Evolutionary conservation across 2,888 invertebrate species (phyloP).

Genomic region (Erpobdella octoculata): DNA sequence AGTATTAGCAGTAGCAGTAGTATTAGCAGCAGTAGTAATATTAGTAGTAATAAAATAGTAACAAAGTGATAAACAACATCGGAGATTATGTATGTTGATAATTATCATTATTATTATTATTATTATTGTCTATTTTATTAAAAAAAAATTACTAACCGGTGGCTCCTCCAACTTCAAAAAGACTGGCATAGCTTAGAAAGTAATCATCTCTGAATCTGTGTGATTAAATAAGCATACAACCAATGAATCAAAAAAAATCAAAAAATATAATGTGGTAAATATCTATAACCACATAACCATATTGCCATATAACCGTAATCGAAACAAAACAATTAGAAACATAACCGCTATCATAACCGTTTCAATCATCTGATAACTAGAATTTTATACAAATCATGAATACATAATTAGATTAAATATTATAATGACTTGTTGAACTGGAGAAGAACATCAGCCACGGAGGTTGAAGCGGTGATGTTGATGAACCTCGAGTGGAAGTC

Average conservation of each 20-base stretch:
- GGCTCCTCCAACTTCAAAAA: not conserved
- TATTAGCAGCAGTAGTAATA: too few species aligned
- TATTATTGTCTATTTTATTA: not conserved
- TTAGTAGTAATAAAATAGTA: not conserved
- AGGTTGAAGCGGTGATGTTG: not conserved
- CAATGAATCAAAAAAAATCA: not conserved
- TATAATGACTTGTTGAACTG: conserved; percentile 9
- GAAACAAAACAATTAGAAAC: not conserved
- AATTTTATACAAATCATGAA: too few species aligned
- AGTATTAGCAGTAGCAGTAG: too few species aligned
- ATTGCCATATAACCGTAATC: not conserved
- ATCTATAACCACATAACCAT: not conserved
- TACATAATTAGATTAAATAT: too few species aligned
- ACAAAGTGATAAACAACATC: not conserved
- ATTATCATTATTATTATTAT: not conserved
- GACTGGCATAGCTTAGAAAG: not conserved
- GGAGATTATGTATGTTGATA: too few species aligned
- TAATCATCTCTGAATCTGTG: not conserved
- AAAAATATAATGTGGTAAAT: not conserved
- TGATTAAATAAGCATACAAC: not conserved
- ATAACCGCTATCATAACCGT: not conserved
- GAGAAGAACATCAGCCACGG: conserved; percentile 1
- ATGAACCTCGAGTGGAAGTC: not conserved
- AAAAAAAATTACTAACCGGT: not conserved
- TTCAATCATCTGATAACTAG: too few species aligned